Conservation (phyloP, 2,113 vertebrate species). For the Pelecanus crispus region DNA sequence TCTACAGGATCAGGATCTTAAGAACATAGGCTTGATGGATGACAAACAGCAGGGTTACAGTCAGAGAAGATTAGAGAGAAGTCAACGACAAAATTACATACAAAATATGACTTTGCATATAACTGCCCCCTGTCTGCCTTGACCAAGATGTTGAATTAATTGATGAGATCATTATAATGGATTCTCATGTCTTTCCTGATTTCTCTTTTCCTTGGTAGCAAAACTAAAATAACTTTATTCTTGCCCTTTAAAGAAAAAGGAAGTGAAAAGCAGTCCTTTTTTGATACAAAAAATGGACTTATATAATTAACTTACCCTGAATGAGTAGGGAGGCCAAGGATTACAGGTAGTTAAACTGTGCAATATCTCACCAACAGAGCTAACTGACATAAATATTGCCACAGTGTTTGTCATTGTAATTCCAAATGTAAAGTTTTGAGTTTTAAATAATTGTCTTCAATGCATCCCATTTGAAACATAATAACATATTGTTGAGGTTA, state of each 20-base stretch:
- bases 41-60: not conserved
- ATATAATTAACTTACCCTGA: not conserved
- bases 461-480: not conserved
- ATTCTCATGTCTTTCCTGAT: not conserved
- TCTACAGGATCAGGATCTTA: not conserved
- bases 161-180: not conserved
- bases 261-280: not conserved
- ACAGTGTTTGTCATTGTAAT: not conserved
- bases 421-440: not conserved
- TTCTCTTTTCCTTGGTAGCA: not conserved
- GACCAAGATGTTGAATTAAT: not conserved
- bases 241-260: not conserved
- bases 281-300: not conserved
- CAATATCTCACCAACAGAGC: not conserved
- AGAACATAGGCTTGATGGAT: not conserved
- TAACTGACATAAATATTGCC: not conserved
- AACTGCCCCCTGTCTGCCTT: not conserved
- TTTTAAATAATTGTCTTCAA: not conserved
- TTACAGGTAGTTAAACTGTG: not conserved
- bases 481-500: not conserved
- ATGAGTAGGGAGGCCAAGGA: not conserved
- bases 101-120: not conserved
- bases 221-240: not conserved
- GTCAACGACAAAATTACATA: not conserved
- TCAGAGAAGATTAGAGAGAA: not conserved